Conservation (phyloP, 1,140 invertebrate species). For the Gyrodactylus bullatarudis region DNA sequence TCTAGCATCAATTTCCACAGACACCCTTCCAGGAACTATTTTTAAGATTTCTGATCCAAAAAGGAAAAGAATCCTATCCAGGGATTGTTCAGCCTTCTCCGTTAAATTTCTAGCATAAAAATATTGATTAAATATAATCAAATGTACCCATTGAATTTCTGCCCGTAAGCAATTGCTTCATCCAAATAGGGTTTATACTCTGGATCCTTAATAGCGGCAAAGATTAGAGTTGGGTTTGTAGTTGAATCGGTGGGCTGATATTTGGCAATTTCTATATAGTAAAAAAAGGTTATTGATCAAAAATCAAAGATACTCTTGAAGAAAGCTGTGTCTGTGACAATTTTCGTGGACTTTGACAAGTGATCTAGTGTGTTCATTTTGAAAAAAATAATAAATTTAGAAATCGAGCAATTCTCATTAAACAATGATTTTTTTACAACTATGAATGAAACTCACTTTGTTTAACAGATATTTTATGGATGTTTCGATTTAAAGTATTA, state of each 20-base stretch:
- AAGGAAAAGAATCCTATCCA: constrained; percentile 65
- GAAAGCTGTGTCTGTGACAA: constrained; percentile 83
- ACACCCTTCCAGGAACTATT: constrained; percentile 81
- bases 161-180: constrained; percentile 55
- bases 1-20: constrained; percentile 86
- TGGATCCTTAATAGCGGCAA: constrained; percentile 55
- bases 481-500: too few species aligned
- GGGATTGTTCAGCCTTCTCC: constrained; percentile 32
- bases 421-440: too few species aligned
- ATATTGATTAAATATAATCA: neutral
- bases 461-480: too few species aligned
- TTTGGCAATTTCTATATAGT: constrained; percentile 63
- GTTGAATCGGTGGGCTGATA: constrained; percentile 97
- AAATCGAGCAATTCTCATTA: too few species aligned
- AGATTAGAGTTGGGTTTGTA: constrained; percentile 81
- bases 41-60: constrained; percentile 89
- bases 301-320: constrained; percentile 54
- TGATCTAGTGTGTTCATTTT: constrained; percentile 32
- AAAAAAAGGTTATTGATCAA: constrained; percentile 7
- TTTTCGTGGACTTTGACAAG: constrained; percentile 43
- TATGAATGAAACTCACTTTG: too few species aligned
- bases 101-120: too few species aligned
- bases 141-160: constrained; percentile 28
- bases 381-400: too few species aligned
- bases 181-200: constrained; percentile 55